These are phyloP conservation scores for Rhinogobius similis DNA, from an alignment of 2,113 vertebrate genomes.

Conservation along the genomic window DNA sequence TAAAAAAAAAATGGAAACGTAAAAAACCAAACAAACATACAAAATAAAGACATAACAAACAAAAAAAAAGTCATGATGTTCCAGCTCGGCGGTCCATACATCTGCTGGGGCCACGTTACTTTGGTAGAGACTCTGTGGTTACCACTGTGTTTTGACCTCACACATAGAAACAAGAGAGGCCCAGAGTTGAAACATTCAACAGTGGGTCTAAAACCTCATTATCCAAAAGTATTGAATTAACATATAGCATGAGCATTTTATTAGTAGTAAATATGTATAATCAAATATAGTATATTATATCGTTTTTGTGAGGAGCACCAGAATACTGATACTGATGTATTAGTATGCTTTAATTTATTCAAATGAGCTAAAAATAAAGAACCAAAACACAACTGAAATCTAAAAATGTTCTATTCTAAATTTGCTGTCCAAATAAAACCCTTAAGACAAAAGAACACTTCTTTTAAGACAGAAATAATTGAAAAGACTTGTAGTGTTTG, in stretches of 20 bases:
- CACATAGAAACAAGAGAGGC: constrained; percentile 38
- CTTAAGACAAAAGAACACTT: not conserved
- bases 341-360: no score
- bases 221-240: not conserved
- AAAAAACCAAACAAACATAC: no score
- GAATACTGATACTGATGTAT: no score
- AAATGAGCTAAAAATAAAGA: no score
- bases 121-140: constrained; percentile 35
- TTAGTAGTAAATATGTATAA: no score
- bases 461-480: not conserved
- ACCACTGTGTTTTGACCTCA: constrained; percentile 39
- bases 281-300: no score
- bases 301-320: no score
- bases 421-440: no score
- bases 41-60: not conserved
- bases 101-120: not conserved
- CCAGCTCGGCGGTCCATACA: not conserved
- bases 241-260: no score
- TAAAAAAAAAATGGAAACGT: not conserved
- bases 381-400: no score
- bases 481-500: not conserved
- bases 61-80: not conserved
- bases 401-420: no score
- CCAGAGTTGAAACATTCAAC: constrained; percentile 57
- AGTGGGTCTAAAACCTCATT: not conserved